These are phyloP conservation scores for Noctua pronuba DNA, from an alignment of 2,888 invertebrate species.

Conservation along the genomic window DNA sequence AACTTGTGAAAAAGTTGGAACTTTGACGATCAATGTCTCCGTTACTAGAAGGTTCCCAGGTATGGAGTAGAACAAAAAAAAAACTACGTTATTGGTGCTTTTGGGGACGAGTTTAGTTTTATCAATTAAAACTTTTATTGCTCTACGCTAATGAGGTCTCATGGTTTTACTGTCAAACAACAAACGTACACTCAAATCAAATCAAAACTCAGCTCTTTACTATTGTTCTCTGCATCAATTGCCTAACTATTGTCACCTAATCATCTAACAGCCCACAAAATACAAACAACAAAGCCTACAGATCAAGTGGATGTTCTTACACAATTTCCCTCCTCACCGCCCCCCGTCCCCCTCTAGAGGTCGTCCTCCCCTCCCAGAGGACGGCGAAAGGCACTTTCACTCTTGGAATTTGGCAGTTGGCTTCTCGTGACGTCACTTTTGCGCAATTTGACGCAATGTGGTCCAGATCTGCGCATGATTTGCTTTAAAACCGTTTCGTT, in stretches of 20 bases:
- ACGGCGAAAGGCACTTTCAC: constrained; percentile 89
- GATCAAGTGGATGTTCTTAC: constrained; percentile 74
- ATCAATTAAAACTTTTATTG: neutral
- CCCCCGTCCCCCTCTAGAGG: constrained; percentile 73
- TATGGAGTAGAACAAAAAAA: too few species aligned
- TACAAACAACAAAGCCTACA: constrained; percentile 54
- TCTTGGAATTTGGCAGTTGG: constrained; percentile 83
- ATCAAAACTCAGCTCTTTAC: neutral
- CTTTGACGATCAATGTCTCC: too few species aligned
- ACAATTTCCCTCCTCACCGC: constrained; percentile 67
- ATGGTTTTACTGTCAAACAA: constrained; percentile 7
- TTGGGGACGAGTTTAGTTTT: neutral
- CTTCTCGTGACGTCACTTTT: constrained; percentile 83
- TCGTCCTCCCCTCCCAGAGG: constrained; percentile 78
- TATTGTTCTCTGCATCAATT: neutral
- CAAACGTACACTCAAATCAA: neutral
- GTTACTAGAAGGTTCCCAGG: too few species aligned
- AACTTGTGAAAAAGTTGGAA: too few species aligned
- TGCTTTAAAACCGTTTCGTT: constrained; percentile 60
- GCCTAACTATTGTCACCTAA: constrained; percentile 4
- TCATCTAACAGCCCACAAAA: neutral
- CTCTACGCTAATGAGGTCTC: neutral
- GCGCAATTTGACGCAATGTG: constrained; percentile 87
- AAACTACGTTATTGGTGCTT: neutral
- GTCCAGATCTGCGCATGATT: constrained; percentile 71